Evolutionary conservation across 2,797 vertebrate genomes (phyloP).

Genomic region (Typhlichthys subterraneus): DNA sequence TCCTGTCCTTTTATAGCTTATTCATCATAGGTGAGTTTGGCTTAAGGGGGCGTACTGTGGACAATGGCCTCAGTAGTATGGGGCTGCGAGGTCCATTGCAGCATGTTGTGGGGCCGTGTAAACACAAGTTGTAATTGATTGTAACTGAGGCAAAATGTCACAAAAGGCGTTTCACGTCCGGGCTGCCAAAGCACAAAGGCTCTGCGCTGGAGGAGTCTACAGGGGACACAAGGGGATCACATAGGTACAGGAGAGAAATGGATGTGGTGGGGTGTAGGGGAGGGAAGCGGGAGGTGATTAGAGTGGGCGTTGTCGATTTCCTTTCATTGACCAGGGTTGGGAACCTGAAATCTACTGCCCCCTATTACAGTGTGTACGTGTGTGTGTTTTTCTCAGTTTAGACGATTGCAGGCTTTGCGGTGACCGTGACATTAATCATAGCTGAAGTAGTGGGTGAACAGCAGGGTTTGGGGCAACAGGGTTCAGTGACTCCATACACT

Average conservation of each 20-base stretch:
- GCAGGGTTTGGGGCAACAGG: conserved; percentile 39
- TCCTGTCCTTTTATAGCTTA: background rate
- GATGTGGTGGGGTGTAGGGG: background rate
- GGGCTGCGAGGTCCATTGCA: conserved; percentile 23
- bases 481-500: conserved; percentile 45
- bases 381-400: conserved; percentile 17
- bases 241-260: background rate
- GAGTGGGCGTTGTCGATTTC: background rate
- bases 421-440: conserved; percentile 48
- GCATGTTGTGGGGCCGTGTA: conserved; percentile 31
- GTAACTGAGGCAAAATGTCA: conserved; percentile 39
- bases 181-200: conserved; percentile 13
- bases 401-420: conserved; percentile 7
- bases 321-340: background rate
- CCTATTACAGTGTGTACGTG: background rate
- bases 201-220: background rate
- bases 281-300: background rate
- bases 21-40: conserved; percentile 8
- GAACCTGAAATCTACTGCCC: conserved; percentile 2
- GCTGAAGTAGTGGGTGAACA: conserved; percentile 42
- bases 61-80: background rate
- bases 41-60: background rate
- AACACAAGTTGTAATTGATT: conserved; percentile 44
- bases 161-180: conserved; percentile 16
- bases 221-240: conserved; percentile 1